Percentiles rank a stretch among this genome's conserved stretches.
phyloP scores from a whole-genome alignment of 2,888 invertebrate genomes.

The Ectobius pallidus region DNA sequence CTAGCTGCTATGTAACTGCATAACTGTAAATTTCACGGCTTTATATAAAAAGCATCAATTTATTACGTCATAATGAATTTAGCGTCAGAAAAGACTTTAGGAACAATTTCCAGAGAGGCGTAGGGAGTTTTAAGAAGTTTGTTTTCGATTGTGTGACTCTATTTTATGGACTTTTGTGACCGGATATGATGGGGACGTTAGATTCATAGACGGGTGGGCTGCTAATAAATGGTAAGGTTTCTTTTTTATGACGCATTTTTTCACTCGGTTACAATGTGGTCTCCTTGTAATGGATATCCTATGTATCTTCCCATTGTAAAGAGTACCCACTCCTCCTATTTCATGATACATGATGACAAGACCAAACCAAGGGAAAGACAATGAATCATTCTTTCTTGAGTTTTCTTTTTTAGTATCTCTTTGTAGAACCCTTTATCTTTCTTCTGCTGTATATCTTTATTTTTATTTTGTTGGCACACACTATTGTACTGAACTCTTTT shows the following conservation, averaged over 20 bases:
- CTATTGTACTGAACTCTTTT: not conserved
- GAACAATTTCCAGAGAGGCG: not conserved
- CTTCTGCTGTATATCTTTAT: constrained; percentile 24
- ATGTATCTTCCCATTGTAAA: constrained; percentile 1
- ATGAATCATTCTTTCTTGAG: constrained; percentile 12
- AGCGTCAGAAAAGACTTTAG: not conserved
- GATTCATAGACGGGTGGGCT: constrained; percentile 29
- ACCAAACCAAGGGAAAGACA: constrained; percentile 7
- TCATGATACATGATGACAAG: constrained; percentile 22
- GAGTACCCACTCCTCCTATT: not conserved
- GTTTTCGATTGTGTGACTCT: not conserved
- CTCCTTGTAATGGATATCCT: constrained; percentile 24
- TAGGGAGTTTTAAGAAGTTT: not conserved
- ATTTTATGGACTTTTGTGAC: constrained; percentile 10
- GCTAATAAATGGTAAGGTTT: constrained; percentile 9
- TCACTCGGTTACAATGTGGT: constrained; percentile 3
- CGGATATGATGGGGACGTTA: not conserved
- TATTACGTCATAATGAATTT: constrained; percentile 19
- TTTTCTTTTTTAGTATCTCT: not conserved
- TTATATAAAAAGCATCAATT: not conserved
- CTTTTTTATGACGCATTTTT: constrained; percentile 26
- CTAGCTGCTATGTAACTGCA: too few species aligned
- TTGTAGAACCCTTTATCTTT: constrained; percentile 11
- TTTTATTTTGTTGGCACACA: constrained; percentile 10
- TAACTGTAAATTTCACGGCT: too few species aligned